Evolutionary conservation across 2,113 vertebrate genomes (phyloP), one percentile per base, ranked within the genome.

Genomic region (Aptenodytes forsteri): DNA sequence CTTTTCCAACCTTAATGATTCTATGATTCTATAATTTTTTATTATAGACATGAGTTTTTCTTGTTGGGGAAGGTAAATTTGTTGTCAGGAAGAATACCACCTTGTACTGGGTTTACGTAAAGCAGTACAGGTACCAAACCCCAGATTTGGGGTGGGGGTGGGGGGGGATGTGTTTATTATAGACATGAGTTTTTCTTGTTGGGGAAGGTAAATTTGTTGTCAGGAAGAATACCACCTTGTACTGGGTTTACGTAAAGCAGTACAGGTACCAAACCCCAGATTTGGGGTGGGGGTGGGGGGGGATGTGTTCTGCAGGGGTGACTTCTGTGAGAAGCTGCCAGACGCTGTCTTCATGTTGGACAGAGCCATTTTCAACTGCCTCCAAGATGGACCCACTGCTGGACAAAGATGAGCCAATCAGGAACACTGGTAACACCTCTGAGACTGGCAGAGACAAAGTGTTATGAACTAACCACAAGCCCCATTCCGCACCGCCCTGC

Each of bases 401-500:
- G 72, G 30, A 79, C 49, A 83, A 64, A 83, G 36, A 29, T 59
- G 25, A 83, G 11, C 50, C 61, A 50, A 11, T 26, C 25, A 67
- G 13, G 3, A 6, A 89, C 5, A 15, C 13, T 55, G 23, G 3
- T 83, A 88, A 76, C 16, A 14, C 21, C 55, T 79, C 59, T 32
- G 49, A 59, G 71, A 73, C 13, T 5, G 12, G 12, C 42, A 77
- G 36, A 90, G 36, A 61, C 11, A 1, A 50, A 50, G 6, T 36
- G 32, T 38, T 72, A 11, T 21, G 7, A 61, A 81, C 25, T 27
- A 29, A 80, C 17, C 4, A 11, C 16, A 72, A 20, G 0, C 4
- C 2, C 3, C 21, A 2, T 36, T 81, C 34, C 30, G 9, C 7
- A 54, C 30, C 27, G 4, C 3, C 13, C 23, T 59, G 8, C 0